These are phyloP conservation scores for Zoroaster sp. DNA, from an alignment of 53 echinoderm and acorn worm species.

Conservation along the genomic window DNA sequence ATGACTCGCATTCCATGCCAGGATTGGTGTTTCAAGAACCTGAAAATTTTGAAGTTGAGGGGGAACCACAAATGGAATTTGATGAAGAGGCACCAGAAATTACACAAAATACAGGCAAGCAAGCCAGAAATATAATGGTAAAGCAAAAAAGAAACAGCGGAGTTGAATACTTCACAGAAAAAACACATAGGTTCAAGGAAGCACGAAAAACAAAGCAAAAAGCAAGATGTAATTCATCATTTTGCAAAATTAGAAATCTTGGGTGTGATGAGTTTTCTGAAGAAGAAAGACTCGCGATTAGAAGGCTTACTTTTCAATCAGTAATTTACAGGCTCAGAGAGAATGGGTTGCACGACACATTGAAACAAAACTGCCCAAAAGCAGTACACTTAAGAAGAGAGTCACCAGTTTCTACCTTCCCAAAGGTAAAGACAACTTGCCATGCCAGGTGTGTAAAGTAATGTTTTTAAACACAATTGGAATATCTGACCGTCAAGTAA, in stretches of 20 bases:
- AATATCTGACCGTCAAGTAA: slow-evolving; percentile 33
- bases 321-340: slow-evolving; percentile 45
- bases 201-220: not conserved
- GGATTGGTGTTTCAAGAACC: not conserved
- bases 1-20: not conserved
- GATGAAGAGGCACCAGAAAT: not conserved
- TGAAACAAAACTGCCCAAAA: not conserved
- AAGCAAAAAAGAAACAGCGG: slow-evolving; percentile 46
- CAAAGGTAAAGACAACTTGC: not conserved
- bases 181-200: not conserved
- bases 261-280: slow-evolving; percentile 1
- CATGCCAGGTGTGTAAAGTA: slow-evolving; percentile 12
- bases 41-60: not conserved
- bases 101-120: not conserved
- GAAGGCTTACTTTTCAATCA: slow-evolving; percentile 1
- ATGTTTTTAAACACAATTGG: slow-evolving; percentile 48
- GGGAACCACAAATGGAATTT: not conserved
- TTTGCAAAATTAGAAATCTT: not conserved
- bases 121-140: not conserved
- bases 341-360: slow-evolving; percentile 37
- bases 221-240: not conserved
- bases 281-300: slow-evolving; percentile 18
- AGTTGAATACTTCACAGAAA: not conserved
- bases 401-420: slow-evolving; percentile 5
- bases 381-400: not conserved